These are phyloP conservation scores for Yponomeuta evonymella DNA, from an alignment of 2,888 invertebrate species.

Conservation along the genomic window DNA sequence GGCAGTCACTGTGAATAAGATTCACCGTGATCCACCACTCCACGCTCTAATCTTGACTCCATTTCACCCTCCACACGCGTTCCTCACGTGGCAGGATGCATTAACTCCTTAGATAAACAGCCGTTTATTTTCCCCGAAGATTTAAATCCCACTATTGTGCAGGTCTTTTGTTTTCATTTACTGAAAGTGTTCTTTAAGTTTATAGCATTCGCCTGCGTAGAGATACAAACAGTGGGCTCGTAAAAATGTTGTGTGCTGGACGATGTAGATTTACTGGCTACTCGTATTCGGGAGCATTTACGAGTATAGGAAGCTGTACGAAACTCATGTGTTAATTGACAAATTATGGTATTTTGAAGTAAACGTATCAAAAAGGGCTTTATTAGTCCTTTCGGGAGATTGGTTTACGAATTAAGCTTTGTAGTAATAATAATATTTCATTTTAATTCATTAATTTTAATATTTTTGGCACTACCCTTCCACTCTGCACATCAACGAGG, in stretches of 20 bases:
- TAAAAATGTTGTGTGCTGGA: slow-evolving; percentile 7
- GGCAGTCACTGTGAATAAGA: too few species aligned
- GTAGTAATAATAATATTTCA: too few species aligned
- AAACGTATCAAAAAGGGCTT: too few species aligned
- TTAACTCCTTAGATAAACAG: background rate
- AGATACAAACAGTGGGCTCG: slow-evolving; percentile 1
- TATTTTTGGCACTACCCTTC: too few species aligned
- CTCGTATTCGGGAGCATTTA: background rate
- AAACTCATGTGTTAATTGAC: too few species aligned
- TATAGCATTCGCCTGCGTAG: background rate
- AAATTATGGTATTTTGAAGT: too few species aligned
- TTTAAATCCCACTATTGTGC: background rate
- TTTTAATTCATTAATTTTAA: too few species aligned
- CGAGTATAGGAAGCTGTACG: too few species aligned
- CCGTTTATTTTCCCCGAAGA: background rate
- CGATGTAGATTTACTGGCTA: slow-evolving; percentile 8
- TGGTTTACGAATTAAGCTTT: too few species aligned
- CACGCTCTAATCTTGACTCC: background rate
- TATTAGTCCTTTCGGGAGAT: too few species aligned
- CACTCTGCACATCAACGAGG: too few species aligned
- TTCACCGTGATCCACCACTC: too few species aligned
- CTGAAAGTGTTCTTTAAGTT: background rate
- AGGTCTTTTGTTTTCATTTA: background rate
- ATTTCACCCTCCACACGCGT: background rate
- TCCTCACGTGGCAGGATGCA: background rate